phyloP scores from a whole-genome alignment of 2,888 invertebrate genomes.

The Ischnus inquisitorius region DNA sequence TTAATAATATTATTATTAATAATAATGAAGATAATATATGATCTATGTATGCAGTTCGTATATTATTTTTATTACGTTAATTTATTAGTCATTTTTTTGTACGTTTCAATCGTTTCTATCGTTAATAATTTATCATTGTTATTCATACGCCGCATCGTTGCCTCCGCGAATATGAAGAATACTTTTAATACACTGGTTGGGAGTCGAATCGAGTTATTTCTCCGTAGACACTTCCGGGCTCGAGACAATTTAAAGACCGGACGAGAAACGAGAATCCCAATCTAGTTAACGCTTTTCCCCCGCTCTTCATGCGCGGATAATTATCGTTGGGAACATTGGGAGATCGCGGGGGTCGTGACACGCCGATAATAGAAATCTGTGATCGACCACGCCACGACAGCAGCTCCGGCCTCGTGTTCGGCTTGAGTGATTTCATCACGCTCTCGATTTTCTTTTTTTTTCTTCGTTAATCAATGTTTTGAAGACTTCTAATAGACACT shows the following conservation, averaged over 20 bases:
- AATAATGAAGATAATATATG: too few species aligned
- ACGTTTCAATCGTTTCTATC: too few species aligned
- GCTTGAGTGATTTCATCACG: conserved; percentile 41
- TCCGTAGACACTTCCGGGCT: too few species aligned
- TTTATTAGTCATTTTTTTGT: too few species aligned
- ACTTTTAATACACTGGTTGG: too few species aligned
- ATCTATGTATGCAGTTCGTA: too few species aligned
- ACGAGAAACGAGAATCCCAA: conserved; percentile 27
- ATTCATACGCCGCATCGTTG: too few species aligned
- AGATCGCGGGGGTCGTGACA: conserved; percentile 74
- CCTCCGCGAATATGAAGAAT: too few species aligned
- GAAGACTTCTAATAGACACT: neutral
- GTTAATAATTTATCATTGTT: too few species aligned
- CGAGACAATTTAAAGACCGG: conserved; percentile 1
- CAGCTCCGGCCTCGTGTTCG: conserved; percentile 32
- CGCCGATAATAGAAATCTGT: conserved; percentile 70
- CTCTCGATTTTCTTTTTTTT: conserved; percentile 26
- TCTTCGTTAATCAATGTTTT: conserved; percentile 5
- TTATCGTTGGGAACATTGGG: conserved; percentile 58
- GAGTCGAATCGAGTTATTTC: too few species aligned
- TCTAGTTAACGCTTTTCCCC: conserved; percentile 21
- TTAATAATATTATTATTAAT: too few species aligned
- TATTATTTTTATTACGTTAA: too few species aligned
- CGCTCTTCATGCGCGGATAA: neutral
- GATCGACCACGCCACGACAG: conserved; percentile 16